A percentile compares a stretch with the other conserved stretches of the same genome.
Evolutionary conservation across 2,113 vertebrate genomes (phyloP).

Genomic region (Chloropsis hardwickii): DNA sequence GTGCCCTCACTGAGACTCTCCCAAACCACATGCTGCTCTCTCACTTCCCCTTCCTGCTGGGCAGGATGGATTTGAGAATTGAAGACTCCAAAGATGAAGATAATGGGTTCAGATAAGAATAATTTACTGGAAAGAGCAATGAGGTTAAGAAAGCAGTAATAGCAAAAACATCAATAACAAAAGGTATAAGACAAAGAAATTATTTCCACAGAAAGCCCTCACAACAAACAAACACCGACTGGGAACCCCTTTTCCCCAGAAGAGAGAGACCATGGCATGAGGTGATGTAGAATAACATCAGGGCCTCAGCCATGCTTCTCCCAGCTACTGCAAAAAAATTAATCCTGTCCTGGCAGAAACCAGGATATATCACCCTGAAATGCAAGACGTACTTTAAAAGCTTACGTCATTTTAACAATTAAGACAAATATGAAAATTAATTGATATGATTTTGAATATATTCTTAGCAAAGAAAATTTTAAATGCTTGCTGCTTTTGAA

Average conservation of each 20-base stretch:
- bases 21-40: not conserved
- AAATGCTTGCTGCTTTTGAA: not conserved
- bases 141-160: not conserved
- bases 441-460: not conserved
- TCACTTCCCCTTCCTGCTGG: not conserved
- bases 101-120: not conserved
- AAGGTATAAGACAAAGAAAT: not conserved
- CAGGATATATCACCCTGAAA: not conserved
- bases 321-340: not conserved
- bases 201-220: not conserved
- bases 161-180: not conserved
- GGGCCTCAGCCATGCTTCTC: not conserved
- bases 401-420: not conserved
- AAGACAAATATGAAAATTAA: not conserved
- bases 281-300: not conserved
- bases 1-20: not conserved
- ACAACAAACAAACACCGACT: fast-evolving
- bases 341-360: not conserved
- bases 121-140: not conserved
- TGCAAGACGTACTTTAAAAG: not conserved
- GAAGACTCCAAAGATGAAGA: not conserved
- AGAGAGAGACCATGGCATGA: not conserved
- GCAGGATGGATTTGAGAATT: not conserved
- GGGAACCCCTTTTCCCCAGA: not conserved
- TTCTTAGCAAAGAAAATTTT: not conserved